Conservation (phyloP, 2,888 invertebrate species). For the Diarsia brunnea region DNA sequence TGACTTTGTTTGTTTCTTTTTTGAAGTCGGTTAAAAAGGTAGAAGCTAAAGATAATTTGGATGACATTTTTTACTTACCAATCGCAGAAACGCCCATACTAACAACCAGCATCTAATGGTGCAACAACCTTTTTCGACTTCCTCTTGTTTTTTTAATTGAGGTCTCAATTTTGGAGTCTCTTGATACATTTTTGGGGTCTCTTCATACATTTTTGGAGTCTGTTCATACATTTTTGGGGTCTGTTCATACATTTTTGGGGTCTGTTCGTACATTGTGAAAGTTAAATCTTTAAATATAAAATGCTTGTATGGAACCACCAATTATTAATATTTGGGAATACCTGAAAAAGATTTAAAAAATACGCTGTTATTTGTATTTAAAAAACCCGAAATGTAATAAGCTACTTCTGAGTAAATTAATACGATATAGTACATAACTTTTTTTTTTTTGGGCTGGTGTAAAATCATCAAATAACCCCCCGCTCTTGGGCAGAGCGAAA, state of each 20-base stretch:
- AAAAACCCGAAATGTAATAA: not conserved
- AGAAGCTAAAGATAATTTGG: not conserved
- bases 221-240: too few relatives aligned
- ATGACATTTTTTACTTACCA: constrained; percentile 20
- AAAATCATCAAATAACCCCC: too few relatives aligned
- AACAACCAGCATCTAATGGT: constrained; percentile 16
- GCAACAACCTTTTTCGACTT: not conserved
- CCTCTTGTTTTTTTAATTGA: not conserved
- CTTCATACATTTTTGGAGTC: too few relatives aligned
- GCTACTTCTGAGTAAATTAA: not conserved
- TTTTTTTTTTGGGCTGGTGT: too few relatives aligned
- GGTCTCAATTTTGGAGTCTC: not conserved
- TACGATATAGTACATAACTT: too few relatives aligned
- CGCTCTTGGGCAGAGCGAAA: too few relatives aligned
- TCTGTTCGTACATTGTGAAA: constrained; percentile 10
- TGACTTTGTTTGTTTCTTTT: too few relatives aligned
- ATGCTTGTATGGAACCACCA: not conserved
- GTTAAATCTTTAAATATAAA: not conserved
- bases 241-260: too few relatives aligned
- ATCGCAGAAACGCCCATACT: constrained; percentile 18
- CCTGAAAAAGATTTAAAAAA: constrained; percentile 6
- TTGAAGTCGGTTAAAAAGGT: not conserved
- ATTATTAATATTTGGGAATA: too few relatives aligned
- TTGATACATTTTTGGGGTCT: too few relatives aligned
- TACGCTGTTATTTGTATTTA: not conserved